Evolutionary conservation across 2,797 vertebrate species (phyloP), one percentile per base, ranked within the genome.

Genomic region (Myotis myotis): DNA sequence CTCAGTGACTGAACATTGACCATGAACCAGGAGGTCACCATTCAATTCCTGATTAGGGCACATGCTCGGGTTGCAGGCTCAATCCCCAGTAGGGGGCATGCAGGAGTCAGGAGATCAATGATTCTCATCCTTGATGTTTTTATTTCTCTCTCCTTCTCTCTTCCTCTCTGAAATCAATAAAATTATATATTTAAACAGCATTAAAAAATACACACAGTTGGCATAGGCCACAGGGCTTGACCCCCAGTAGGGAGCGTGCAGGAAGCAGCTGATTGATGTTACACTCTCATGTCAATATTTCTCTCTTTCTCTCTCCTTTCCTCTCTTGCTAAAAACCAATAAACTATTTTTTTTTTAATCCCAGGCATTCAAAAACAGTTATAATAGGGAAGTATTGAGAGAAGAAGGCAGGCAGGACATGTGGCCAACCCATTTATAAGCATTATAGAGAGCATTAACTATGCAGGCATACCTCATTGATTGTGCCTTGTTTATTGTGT

Each of bases 11-110:
- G 64, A 33, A 33, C n/a, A 68, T 36, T 33, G 17, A 19, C 17
- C 8, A 68, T 20, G 64, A 33, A 20, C n/a, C n/a, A 33, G 8
- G n/a, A n/a, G 4, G 64, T 66, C 17, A n/a, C n/a, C 0, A 0
- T 20, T 36, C 2, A 4, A 20, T 68, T 68, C n/a, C 64, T 20
- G 17, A 10, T 68, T 19, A 68, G 17, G 64, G 8, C n/a, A 68
- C n/a, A 33, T 20, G n/a, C n/a, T 17, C 0, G 2, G n/a, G 17
- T 68, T 68, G 64, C 17, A 33, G n/a, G 17, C 17, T 33, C 0
- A 0, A 10, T 68, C n/a, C 19, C 64, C n/a, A 66, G 17, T 20
- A 36, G n/a, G 64, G n/a, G 64, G 64, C 8, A 19, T 33, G 64
- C 8, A 36, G 64, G n/a, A 66, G 16, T 16, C n/a, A 66, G 62